These are phyloP conservation scores for Colistium nudipinnis DNA, from an alignment of 2,113 vertebrate genomes.

Conservation along the genomic window DNA sequence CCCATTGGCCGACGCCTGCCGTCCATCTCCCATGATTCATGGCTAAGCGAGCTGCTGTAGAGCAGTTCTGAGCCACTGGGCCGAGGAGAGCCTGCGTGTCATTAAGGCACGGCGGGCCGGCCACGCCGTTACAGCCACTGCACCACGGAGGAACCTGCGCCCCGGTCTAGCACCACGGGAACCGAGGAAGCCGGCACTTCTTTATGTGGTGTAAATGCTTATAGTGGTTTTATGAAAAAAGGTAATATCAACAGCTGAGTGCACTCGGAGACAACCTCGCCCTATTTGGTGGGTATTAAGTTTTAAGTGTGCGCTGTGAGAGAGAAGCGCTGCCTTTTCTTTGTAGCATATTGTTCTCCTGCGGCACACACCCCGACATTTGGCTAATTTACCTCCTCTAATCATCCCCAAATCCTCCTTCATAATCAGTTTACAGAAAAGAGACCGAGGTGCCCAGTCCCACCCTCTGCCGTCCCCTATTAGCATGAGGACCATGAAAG, in stretches of 20 bases:
- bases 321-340: conserved; percentile 40
- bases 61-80: conserved; percentile 76
- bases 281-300: no score
- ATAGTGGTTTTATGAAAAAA: conserved; percentile 28
- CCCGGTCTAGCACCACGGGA: conserved; percentile 30
- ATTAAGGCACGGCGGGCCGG: conserved; percentile 71
- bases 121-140: conserved; percentile 53
- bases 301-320: conserved; percentile 18
- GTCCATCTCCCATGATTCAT: conserved; percentile 76
- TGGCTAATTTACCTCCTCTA: conserved; percentile 50
- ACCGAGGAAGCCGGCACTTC: conserved; percentile 33
- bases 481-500: conserved; percentile 51
- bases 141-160: conserved; percentile 29
- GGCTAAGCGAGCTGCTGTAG: conserved; percentile 67
- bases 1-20: conserved; percentile 70
- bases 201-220: conserved; percentile 27
- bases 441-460: conserved; percentile 43
- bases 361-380: conserved; percentile 11
- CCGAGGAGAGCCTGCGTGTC: conserved; percentile 65
- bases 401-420: conserved; percentile 52
- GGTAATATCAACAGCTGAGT: conserved; percentile 48
- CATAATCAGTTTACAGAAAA: conserved; percentile 60
- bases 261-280: conserved; percentile 15
- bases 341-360: conserved; percentile 28
- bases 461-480: conserved; percentile 55